phyloP scores from a whole-genome alignment of 2,113 vertebrate species.

The Poeciliopsis turrubarensis region DNA sequence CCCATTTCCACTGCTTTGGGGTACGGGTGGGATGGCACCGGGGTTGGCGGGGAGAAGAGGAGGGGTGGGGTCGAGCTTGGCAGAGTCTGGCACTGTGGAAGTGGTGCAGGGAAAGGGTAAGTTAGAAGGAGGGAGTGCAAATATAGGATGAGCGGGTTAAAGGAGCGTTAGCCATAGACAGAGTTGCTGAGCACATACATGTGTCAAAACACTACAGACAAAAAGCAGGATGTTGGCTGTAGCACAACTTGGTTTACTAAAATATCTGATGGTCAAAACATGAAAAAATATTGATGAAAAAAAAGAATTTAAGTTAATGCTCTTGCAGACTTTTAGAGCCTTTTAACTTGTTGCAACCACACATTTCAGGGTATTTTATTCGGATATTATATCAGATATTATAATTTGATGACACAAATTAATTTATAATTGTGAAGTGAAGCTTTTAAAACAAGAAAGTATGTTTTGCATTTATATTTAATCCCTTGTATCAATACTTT shows the following conservation, averaged over 20 bases:
- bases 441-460: background rate
- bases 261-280: background rate
- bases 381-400: background rate
- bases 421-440: too few species aligned
- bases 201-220: slow-evolving; percentile 2
- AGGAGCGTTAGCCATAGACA: slow-evolving; percentile 19
- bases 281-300: background rate
- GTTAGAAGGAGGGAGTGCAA: slow-evolving; percentile 42
- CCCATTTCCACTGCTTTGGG: slow-evolving; percentile 92
- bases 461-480: too few species aligned
- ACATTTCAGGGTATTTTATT: background rate
- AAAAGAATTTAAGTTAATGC: background rate
- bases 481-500: too few species aligned
- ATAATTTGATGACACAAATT: background rate
- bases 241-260: background rate
- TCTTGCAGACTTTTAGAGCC: background rate
- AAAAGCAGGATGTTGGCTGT: background rate
- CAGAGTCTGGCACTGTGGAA: slow-evolving; percentile 91
- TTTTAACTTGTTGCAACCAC: background rate
- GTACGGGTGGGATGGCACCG: slow-evolving; percentile 85
- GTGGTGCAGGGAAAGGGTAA: slow-evolving; percentile 8
- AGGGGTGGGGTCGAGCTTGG: slow-evolving; percentile 91
- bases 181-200: slow-evolving; percentile 25
- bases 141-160: slow-evolving; percentile 21
- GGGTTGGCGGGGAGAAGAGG: slow-evolving; percentile 88